Conservation (phyloP, 2,113 vertebrate genomes). For the Ascaphus truei region DNA sequence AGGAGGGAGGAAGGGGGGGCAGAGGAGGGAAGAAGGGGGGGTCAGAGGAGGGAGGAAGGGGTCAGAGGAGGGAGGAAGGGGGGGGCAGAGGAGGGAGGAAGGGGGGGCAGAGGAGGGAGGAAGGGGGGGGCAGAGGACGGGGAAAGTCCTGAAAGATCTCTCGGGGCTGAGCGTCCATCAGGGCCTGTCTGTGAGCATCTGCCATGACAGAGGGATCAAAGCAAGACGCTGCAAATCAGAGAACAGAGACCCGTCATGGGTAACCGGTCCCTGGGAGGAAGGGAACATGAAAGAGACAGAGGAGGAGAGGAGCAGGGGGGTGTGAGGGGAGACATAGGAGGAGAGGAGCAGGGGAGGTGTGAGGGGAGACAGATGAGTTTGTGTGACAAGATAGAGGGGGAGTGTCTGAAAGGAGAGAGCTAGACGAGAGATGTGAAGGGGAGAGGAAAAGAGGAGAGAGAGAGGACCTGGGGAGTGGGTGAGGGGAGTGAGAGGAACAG, state of each 20-base stretch:
- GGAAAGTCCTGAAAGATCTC: background rate
- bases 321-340: too few species aligned
- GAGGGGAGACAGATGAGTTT: background rate
- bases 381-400: background rate
- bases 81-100: too few species aligned
- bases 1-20: background rate
- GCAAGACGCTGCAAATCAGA: constrained; percentile 16
- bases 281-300: constrained; percentile 1
- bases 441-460: too few species aligned
- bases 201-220: constrained; percentile 22
- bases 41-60: too few species aligned
- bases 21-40: background rate
- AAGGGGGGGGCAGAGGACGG: background rate
- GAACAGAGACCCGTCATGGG: constrained; percentile 10
- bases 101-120: too few species aligned
- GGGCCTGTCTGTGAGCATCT: constrained; percentile 21
- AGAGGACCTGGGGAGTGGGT: too few species aligned
- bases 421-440: too few species aligned
- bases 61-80: too few species aligned
- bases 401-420: too few species aligned
- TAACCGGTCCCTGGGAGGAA: constrained; percentile 1
- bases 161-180: constrained; percentile 23
- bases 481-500: too few species aligned
- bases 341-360: background rate
- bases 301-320: too few species aligned